Evolutionary conservation across 2,888 invertebrate genomes (phyloP).

Genomic region (Doris montereyensis): DNA sequence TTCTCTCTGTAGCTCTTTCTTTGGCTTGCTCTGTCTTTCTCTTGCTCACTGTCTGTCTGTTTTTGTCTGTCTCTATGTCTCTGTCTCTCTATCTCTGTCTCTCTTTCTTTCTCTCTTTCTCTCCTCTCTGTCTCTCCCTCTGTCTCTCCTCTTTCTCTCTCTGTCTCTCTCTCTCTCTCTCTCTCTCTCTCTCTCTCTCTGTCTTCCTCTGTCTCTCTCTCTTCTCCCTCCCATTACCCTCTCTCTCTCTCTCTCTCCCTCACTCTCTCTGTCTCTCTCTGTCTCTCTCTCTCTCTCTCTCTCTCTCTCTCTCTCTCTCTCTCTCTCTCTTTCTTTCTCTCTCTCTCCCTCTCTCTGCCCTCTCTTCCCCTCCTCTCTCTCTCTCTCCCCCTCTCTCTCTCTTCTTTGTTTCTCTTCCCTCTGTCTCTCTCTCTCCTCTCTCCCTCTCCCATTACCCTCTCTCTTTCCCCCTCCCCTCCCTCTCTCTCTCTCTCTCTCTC

Average conservation of each 20-base stretch:
- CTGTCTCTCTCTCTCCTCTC: background rate
- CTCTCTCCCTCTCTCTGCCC: no score
- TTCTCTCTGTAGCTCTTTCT: no score
- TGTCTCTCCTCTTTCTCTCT: no score
- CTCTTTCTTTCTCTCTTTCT: no score
- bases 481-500: background rate
- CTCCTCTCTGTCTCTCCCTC: no score
- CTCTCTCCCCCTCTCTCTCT: background rate
- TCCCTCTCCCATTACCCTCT: background rate
- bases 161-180: background rate
- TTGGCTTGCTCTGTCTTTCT: no score
- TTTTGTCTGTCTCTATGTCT: no score
- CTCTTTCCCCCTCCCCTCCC: background rate
- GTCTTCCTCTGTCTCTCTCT: background rate
- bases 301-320: slow-evolving; percentile 9
- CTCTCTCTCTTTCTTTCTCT: no score
- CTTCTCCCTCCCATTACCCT: background rate
- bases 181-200: slow-evolving; percentile 16
- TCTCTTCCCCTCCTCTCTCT: background rate
- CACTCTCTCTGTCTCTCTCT: background rate
- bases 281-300: background rate
- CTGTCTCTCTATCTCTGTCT: no score
- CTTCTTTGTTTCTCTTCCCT: background rate
- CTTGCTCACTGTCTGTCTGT: no score
- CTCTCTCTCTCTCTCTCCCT: background rate